Evolutionary conservation across 2,797 vertebrate genomes (phyloP).

Genomic region (Erethizon dorsatum): DNA sequence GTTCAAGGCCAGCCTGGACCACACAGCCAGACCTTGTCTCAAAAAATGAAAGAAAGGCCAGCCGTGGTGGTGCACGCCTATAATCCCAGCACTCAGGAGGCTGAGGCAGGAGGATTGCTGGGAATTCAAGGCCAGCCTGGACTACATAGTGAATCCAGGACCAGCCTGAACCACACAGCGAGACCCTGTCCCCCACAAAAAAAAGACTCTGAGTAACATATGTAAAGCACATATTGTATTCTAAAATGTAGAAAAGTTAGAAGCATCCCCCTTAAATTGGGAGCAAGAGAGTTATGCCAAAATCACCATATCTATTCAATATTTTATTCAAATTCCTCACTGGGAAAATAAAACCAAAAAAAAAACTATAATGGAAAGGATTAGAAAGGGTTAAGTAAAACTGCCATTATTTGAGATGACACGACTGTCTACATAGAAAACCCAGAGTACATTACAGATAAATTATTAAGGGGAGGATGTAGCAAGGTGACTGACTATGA

Average conservation of each 20-base stretch:
- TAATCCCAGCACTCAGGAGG: neutral
- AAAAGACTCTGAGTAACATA: neutral
- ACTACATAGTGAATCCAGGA: neutral
- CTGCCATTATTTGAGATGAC: neutral
- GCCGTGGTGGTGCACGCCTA: neutral
- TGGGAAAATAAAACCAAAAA: neutral
- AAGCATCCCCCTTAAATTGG: conserved; percentile 1
- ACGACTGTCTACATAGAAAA: neutral
- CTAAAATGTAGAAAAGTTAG: neutral
- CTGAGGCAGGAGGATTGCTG: neutral
- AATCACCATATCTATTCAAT: neutral
- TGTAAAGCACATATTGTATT: neutral
- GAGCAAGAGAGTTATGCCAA: neutral
- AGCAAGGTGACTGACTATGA: neutral
- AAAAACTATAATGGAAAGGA: neutral
- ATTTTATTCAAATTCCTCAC: neutral
- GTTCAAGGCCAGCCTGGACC: no score
- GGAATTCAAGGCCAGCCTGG: neutral
- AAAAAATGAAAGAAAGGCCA: neutral
- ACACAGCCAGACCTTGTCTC: no score
- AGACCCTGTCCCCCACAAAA: no score
- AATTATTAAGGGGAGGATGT: neutral
- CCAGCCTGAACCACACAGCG: neutral
- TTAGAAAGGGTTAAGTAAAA: neutral
- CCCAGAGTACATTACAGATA: neutral